Evolutionary conservation across 2,888 invertebrate genomes (phyloP).

Genomic region (Synergus laeviventris): DNA sequence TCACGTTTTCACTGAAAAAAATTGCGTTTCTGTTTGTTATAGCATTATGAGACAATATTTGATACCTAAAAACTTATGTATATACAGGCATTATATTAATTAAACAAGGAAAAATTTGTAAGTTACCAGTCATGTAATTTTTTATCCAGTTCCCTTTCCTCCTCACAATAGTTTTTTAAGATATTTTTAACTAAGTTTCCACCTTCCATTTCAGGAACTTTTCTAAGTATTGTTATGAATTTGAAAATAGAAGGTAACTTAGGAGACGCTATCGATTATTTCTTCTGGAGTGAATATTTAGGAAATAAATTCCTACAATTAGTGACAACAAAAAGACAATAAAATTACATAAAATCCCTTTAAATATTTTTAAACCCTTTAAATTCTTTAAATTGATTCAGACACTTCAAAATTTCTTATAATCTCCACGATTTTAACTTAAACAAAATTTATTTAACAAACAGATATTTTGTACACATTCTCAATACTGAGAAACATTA

Average conservation of each 20-base stretch:
- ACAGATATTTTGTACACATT: constrained; percentile 45
- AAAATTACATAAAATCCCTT: no score
- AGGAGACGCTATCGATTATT: constrained; percentile 45
- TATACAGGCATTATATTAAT: constrained; percentile 33
- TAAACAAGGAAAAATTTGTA: constrained; percentile 23
- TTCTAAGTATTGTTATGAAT: not conserved
- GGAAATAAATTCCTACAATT: constrained; percentile 6
- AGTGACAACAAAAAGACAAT: not conserved
- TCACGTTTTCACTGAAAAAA: constrained; percentile 55
- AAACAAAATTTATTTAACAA: constrained; percentile 43
- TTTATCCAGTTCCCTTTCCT: constrained; percentile 57
- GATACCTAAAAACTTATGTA: constrained; percentile 22
- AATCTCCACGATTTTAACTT: not conserved
- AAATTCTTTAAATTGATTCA: no score
- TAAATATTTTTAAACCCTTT: no score
- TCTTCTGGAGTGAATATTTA: not conserved
- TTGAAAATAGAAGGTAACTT: constrained; percentile 25
- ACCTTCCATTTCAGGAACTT: constrained; percentile 45
- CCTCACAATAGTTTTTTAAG: constrained; percentile 49
- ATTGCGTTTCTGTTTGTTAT: not conserved
- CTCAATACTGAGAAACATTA: constrained; percentile 47
- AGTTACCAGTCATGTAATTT: constrained; percentile 58
- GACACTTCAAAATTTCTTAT: no score
- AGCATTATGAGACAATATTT: not conserved
- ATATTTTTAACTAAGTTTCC: constrained; percentile 43